A percentile compares a stretch with the other conserved stretches of the same genome.
Evolutionary conservation across 2,797 vertebrate species (phyloP).

Genomic region (Peromyscus eremicus): DNA sequence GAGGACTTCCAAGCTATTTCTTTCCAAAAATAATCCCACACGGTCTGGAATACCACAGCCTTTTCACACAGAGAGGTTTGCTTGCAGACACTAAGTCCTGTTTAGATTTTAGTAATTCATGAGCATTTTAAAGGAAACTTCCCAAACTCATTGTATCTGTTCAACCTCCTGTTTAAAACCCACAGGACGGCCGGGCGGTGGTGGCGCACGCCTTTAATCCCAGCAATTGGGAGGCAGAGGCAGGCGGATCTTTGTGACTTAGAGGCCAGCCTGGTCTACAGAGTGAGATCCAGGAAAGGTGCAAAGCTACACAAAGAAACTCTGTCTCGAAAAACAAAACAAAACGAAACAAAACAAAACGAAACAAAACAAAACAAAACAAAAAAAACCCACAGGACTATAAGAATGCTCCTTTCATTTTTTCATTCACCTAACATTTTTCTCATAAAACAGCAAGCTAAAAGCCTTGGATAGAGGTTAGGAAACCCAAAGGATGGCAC

Average conservation of each 20-base stretch:
- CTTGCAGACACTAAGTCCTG: constrained; percentile 51
- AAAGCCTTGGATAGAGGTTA: not conserved
- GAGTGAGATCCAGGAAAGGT: no score
- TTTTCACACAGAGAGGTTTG: constrained; percentile 57
- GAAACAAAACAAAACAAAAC: no score
- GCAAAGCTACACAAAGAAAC: no score
- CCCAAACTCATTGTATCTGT: constrained; percentile 22
- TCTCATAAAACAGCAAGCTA: not conserved
- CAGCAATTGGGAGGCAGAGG: no score
- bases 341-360: no score
- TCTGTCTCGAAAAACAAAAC: no score
- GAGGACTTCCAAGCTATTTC: constrained; percentile 69
- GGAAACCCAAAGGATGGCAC: not conserved
- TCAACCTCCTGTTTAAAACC: not conserved
- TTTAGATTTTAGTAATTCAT: constrained; percentile 57
- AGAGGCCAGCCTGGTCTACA: no score
- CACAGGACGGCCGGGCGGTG: no score
- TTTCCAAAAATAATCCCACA: constrained; percentile 57
- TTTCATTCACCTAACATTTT: not conserved
- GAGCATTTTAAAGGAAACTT: constrained; percentile 66
- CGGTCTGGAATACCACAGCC: constrained; percentile 59
- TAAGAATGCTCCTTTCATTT: not conserved
- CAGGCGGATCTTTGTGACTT: no score
- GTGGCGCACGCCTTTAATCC: no score
- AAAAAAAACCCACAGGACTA: not conserved